Conservation (phyloP, 2,888 invertebrate species). For the Agrochola macilenta region DNA sequence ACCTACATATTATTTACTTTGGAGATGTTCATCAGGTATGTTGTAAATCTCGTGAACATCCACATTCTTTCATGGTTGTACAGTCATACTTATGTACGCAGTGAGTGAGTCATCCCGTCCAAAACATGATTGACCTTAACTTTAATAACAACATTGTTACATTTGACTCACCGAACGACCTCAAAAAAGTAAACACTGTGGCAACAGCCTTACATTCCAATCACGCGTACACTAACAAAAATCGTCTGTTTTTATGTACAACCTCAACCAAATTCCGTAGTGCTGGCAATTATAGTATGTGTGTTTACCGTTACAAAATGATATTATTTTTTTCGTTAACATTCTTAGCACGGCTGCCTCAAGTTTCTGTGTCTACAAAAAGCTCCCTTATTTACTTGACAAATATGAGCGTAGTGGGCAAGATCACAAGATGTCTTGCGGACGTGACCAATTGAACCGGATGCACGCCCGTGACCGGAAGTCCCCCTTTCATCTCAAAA, state of each 20-base stretch:
- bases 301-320: constrained; percentile 75
- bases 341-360: constrained; percentile 75
- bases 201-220: constrained; percentile 62
- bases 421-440: constrained; percentile 63
- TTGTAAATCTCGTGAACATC: background rate
- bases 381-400: constrained; percentile 75
- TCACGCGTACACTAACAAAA: constrained; percentile 61
- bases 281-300: constrained; percentile 70
- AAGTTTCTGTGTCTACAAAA: constrained; percentile 76
- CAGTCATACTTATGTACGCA: constrained; percentile 17
- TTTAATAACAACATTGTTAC: constrained; percentile 41
- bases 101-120: constrained; percentile 32
- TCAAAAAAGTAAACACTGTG: constrained; percentile 45
- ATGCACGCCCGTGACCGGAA: constrained; percentile 87
- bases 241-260: constrained; percentile 73
- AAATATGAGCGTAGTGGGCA: constrained; percentile 70
- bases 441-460: constrained; percentile 81
- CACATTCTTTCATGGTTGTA: constrained; percentile 8
- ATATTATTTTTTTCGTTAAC: constrained; percentile 78
- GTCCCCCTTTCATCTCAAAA: constrained; percentile 87
- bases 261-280: constrained; percentile 69
- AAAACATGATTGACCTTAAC: constrained; percentile 45
- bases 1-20: constrained; percentile 13
- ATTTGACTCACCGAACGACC: constrained; percentile 41
- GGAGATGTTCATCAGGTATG: background rate